A percentile compares a stretch with the other conserved stretches of the same genome.
These are phyloP conservation scores for Neogobius melanostomus DNA, from an alignment of 2,113 vertebrate genomes.

Conservation along the genomic window DNA sequence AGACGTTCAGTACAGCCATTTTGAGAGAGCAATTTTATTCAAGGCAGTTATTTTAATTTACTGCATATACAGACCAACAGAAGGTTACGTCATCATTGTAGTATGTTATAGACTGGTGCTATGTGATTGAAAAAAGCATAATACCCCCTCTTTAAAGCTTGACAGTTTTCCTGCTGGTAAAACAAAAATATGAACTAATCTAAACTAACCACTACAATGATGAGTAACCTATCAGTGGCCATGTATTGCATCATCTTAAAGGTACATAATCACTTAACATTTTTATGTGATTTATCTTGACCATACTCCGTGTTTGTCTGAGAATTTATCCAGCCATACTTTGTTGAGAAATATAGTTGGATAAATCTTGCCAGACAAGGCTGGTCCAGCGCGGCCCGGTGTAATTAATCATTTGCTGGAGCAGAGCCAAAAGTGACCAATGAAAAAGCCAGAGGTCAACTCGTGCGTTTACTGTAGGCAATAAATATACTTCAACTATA, in stretches of 20 bases:
- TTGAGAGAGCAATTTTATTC: no score
- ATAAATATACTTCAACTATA: constrained; percentile 8
- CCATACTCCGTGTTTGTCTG: neutral
- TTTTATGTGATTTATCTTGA: neutral
- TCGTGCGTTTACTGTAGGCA: neutral
- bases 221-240: no score
- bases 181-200: no score
- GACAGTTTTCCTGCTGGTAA: no score
- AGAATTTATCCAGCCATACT: neutral
- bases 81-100: no score
- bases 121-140: no score
- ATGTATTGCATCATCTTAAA: neutral
- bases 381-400: neutral
- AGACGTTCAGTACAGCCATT: no score
- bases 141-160: no score
- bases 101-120: no score
- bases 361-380: constrained; percentile 1
- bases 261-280: neutral
- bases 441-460: constrained; percentile 15
- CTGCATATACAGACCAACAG: no score
- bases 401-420: constrained; percentile 19
- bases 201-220: no score
- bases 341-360: neutral
- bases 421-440: constrained; percentile 17
- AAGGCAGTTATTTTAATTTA: no score